A percentile compares a stretch with the other conserved stretches of the same genome.
Evolutionary conservation across 2,113 vertebrate species (phyloP).

Genomic region (Esox niger): DNA sequence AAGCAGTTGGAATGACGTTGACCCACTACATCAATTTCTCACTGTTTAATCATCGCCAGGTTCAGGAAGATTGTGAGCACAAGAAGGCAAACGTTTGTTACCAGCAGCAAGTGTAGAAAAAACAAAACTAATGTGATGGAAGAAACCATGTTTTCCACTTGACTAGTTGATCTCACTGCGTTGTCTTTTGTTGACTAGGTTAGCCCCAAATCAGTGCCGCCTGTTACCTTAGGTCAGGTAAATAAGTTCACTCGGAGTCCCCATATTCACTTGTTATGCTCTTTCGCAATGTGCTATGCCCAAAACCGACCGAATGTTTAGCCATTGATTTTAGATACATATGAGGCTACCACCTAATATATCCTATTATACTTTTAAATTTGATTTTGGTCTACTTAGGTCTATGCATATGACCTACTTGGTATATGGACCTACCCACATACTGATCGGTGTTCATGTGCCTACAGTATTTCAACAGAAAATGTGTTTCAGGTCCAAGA

Average conservation of each 20-base stretch:
- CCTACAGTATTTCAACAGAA: too few relatives aligned
- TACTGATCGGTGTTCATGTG: too few relatives aligned
- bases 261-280: conserved; percentile 86
- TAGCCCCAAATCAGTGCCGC: conserved; percentile 80
- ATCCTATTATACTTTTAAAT: too few relatives aligned
- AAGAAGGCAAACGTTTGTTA: conserved; percentile 77
- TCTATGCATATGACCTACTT: too few relatives aligned
- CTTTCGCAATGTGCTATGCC: conserved; percentile 70
- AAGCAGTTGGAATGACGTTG: conserved; percentile 75
- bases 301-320: conserved; percentile 35
- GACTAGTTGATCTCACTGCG: conserved; percentile 9
- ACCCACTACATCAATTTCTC: conserved; percentile 78
- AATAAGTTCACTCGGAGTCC: conserved; percentile 95
- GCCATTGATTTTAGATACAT: neutral
- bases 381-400: too few relatives aligned
- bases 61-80: conserved; percentile 80
- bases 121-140: neutral
- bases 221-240: conserved; percentile 82
- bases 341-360: neutral
- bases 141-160: neutral
- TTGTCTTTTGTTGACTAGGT: conserved; percentile 51
- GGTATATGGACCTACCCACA: too few relatives aligned
- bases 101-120: conserved; percentile 35
- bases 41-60: conserved; percentile 77
- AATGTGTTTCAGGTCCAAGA: too few relatives aligned